Base-by-base conservation (phyloP, 2,888 invertebrate species). In the Dastarcus helophoroides region DNA sequence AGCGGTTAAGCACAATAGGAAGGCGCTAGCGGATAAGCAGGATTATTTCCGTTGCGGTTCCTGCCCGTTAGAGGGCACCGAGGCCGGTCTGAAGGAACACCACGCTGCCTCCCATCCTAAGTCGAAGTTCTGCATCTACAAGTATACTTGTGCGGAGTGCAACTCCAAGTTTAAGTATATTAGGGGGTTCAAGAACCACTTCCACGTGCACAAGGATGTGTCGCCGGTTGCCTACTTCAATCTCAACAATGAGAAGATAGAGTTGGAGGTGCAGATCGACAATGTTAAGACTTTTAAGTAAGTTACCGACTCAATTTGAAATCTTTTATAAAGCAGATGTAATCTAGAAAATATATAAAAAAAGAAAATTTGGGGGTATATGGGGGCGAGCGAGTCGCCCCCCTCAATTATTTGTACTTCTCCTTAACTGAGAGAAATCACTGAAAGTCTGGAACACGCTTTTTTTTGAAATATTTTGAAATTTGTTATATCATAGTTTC, bases 81-180 rank as follows among this genome's bases (percentile, higher is more conserved):
- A 55, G 9, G 42, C 45, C 10, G 22, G 36, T 1, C 42, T 69
- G 8, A 28, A 47, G 1, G 38, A 33, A 3, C 71, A 71, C 33
- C 42, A 58, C 10, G 40, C 43, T 10, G 40, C 32, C 0, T 9
- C 19, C 0, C 71, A 71, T 39, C 44, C 50, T 0, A 43, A 42
- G 0, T 19, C 41, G 22, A 44, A 48, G 1, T 31, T 43, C 8
- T 22, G 34, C 19, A 31, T 47, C 4, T 52, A 43, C 35, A 47
- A 47, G 31, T 54, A 44, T 28, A 46, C 43, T n/a, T 60, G 58
- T 33, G 32, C 38, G n/a, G 29, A 42, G 7, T 60, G 60, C 33
- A 14, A 34, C 3, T 38, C 37, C 13, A 46, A 41, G 9, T 54
- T 49, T 26, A 31, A 45, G 19, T 44, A 41, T 16, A 14, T 44